Evolutionary conservation across 2,113 vertebrate species (phyloP).

Genomic region (Shinisaurus crocodilurus): DNA sequence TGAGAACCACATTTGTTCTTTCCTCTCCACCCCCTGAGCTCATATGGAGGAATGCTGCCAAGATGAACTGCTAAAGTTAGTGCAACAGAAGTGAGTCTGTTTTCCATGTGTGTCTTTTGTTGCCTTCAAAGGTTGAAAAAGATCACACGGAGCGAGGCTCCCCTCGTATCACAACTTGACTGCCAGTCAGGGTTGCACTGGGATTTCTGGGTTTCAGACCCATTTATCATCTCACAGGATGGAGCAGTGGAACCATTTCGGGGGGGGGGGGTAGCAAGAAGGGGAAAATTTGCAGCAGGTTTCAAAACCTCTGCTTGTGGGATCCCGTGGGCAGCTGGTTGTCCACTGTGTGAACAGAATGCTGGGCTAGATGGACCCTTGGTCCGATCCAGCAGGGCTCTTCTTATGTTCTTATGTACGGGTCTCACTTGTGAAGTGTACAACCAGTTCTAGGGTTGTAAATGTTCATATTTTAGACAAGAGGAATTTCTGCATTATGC

Average conservation of each 20-base stretch:
- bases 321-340: not conserved
- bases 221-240: too few species aligned
- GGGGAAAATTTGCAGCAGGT: too few species aligned
- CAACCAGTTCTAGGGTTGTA: not conserved
- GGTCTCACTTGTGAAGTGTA: not conserved
- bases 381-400: too few species aligned
- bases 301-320: too few species aligned
- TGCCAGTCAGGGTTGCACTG: not conserved
- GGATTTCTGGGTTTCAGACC: not conserved
- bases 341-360: too few species aligned
- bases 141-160: not conserved
- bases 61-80: not conserved
- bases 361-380: not conserved
- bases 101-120: not conserved
- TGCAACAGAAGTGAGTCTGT: not conserved
- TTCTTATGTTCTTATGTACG: not conserved
- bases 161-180: not conserved
- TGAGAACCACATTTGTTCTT: constrained; percentile 1
- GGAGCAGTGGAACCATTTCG: too few species aligned
- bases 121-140: not conserved
- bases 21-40: not conserved
- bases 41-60: not conserved
- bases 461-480: not conserved
- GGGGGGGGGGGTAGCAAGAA: too few species aligned
- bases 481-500: not conserved